Evolutionary conservation across 1,140 invertebrate genomes (phyloP), one percentile per base, ranked within the genome.

Genomic region (Catajapyx aquilonaris): DNA sequence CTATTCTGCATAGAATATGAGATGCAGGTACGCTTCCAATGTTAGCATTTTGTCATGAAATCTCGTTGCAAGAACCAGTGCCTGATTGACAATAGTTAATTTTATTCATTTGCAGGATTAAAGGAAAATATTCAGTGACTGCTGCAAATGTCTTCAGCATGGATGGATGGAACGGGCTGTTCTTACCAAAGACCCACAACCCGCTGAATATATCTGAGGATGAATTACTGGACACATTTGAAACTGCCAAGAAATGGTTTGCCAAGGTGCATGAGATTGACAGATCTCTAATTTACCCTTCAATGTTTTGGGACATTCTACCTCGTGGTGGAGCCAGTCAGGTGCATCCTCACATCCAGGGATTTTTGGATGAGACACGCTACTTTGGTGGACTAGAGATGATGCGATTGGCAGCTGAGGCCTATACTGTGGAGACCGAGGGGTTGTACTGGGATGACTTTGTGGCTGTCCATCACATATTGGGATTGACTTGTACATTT

Each of bases 261-360:
- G 25, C 38, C 2, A 38, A 43, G 31, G 46, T 48, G 5, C 23
- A 43, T 20, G 15, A 32, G 4, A 30, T 22, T 9, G 48, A 51
- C 7, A 20, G 7, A 2, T n/a, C n/a, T n/a, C 45, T 1, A 37
- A 50, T 45, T 30, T 60, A 49, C 40, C 59, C 60, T 7, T 45
- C 51, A 16, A 20, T 63, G 9, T 46, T 62, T 4, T 64, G 61
- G 62, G 63, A 65, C 44, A 45, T 54, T 5, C 39, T 63, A 23
- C 61, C 60, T 13, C 55, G 59, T 44, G 58, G 53, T 22, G 61
- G 62, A 15, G 62, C 60, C 15, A 62, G 59, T 48, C 62, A 64
- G 49, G 45, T 64, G 13, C 63, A 65, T 49, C 61, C 62, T n/a
- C 63, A 65, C 46, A 20, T 63, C 19, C 63, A 65, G 44, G 57